Base-by-base conservation (phyloP, 2,888 invertebrate species). In the Automeris io region DNA sequence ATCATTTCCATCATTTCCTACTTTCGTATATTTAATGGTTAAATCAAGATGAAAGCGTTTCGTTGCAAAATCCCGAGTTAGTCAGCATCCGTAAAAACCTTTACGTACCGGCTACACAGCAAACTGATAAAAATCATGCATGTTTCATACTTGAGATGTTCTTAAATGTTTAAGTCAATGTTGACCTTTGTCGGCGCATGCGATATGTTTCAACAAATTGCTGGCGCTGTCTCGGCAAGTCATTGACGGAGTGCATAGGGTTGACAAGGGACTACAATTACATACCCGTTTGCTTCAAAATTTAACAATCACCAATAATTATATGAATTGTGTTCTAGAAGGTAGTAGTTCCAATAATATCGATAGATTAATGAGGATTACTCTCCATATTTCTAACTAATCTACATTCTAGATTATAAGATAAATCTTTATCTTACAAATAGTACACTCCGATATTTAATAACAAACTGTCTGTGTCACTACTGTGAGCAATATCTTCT, bases 121-220 rank as follows among this genome's bases (percentile, higher is more conserved):
- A 29, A 34, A 29, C 33, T 18, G 34, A 39, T 39, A 39, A 39
- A 39, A 26, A 39, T 34, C 39, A 39, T 26, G 29, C 34, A 39
- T 39, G 34, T 34, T 34, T 39, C 26, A 34, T 29, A 39, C 26
- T 33, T 29, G 34, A 26, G 16, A 24, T 19, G 34, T 24, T 35
- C 26, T 36, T 36, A 19, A 35, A 39, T 31, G 33, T 37, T 13
- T 59, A 58, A 57, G 49, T 61, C 58, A 51, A 41, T 45, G 35
- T 41, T 40, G 56, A 63, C 61, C 61, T 61, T 59, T 57, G 46
- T 44, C 56, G 68, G 65, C 69, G 67, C 65, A 61, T 49, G 58
- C 46, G 51, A 45, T 54, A 47, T 57, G 54, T 63, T 60, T 62
- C 57, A 57, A 51, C 51, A 52, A 60, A 61, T 56, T 54, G 54